Percentiles rank a stretch among this genome's conserved stretches.
These are phyloP conservation scores for Batillaria attramentaria DNA, from an alignment of 1,140 invertebrate genomes.

Conservation along the genomic window DNA sequence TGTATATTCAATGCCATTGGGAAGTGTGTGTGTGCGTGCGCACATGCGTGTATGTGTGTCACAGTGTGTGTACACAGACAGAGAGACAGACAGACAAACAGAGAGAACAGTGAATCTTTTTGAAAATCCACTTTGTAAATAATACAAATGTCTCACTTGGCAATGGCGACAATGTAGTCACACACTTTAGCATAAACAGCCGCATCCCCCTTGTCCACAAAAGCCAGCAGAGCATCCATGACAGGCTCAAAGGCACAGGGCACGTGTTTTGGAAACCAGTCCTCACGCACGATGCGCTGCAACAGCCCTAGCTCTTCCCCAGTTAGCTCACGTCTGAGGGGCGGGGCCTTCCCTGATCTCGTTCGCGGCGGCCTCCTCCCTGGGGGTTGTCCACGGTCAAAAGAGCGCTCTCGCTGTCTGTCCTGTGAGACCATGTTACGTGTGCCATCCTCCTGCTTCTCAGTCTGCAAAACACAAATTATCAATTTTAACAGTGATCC, in stretches of 20 bases:
- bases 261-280: slow-evolving; percentile 43
- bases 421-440: too few species aligned
- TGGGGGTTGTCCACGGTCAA: not conserved
- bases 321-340: not conserved
- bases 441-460: too few species aligned
- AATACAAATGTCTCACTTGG: too few species aligned
- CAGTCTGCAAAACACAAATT: too few species aligned
- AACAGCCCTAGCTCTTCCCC: slow-evolving; percentile 31
- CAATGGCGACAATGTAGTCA: slow-evolving; percentile 41
- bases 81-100: not conserved
- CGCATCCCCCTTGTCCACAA: slow-evolving; percentile 42
- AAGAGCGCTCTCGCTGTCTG: not conserved
- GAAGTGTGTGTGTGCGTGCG: too few species aligned
- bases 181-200: slow-evolving; percentile 43
- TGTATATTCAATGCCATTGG: too few species aligned
- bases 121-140: too few species aligned
- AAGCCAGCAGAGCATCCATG: slow-evolving; percentile 36
- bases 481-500: too few species aligned
- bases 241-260: slow-evolving; percentile 40
- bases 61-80: not conserved
- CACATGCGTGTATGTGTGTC: too few species aligned
- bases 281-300: slow-evolving; percentile 44
- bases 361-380: not conserved
- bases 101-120: too few species aligned
- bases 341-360: not conserved